Conservation (phyloP, 2,113 vertebrate genomes). For the zebrafish (Danio rerio) region DNA sequence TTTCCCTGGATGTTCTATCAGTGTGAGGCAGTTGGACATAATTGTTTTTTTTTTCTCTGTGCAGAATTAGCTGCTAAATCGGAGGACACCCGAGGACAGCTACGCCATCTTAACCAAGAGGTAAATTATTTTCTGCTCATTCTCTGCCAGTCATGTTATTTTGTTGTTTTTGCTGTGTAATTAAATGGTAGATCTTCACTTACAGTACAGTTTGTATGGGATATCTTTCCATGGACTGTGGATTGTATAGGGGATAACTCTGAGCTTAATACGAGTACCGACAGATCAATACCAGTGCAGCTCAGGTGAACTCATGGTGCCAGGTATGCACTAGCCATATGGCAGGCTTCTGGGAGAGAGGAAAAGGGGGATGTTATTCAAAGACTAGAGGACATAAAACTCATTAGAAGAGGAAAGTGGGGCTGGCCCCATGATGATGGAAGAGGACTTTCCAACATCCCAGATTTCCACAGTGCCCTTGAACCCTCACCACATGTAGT, state of each 20-base stretch:
- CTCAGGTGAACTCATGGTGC: slow-evolving; percentile 46
- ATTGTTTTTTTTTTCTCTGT: slow-evolving; percentile 39
- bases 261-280: slow-evolving; percentile 17
- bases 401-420: slow-evolving; percentile 46
- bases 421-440: slow-evolving; percentile 45
- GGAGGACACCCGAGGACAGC: slow-evolving; percentile 76
- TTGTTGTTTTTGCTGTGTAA: background rate
- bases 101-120: slow-evolving; percentile 76
- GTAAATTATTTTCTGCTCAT: slow-evolving; percentile 47
- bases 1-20: slow-evolving; percentile 6
- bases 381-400: slow-evolving; percentile 43
- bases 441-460: slow-evolving; percentile 1
- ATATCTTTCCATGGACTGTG: background rate
- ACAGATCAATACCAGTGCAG: background rate
- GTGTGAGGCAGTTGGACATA: background rate
- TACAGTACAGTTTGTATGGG: background rate
- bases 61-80: slow-evolving; percentile 74
- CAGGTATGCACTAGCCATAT: slow-evolving; percentile 61
- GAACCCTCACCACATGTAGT: slow-evolving; percentile 18
- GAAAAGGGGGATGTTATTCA: slow-evolving; percentile 28
- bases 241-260: background rate
- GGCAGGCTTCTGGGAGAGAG: slow-evolving; percentile 50
- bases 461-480: slow-evolving; percentile 31
- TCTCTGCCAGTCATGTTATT: background rate
- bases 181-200: background rate